Base-by-base conservation (phyloP, 2,113 vertebrate species). In the Etia nguti region DNA sequence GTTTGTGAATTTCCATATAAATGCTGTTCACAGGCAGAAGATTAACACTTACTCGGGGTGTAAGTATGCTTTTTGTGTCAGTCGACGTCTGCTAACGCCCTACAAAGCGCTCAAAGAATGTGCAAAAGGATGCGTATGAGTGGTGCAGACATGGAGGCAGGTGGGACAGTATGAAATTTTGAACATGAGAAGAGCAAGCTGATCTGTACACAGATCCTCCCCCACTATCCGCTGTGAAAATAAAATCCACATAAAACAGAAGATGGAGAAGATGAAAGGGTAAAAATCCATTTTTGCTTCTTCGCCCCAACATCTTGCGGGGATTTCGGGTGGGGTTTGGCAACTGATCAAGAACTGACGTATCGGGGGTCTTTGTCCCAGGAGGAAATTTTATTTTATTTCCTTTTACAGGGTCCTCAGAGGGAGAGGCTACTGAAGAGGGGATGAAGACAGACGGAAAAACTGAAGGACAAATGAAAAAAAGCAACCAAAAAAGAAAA, bases 1-100 rank as follows among this genome's bases (percentile, higher is more conserved):
- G 62, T 52, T 70, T 48, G 34, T 29, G 6, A 46, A 91, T 91
- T 83, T 83, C 52, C 79, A 88, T 90, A 60, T 79, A 86, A 90
- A 86, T 83, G 54, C 26, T 29, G 29, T n/a, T 70, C 13, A 7
- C 52, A 86, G n/a, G 57, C n/a, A 83, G 34, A n/a, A 82, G 82
- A 90, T 90, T 86, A 80, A 80, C 48, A 54, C 26, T 86, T 68
- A 68, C 62, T 13, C 20, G 6, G 62, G 62, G 54, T 86, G 29
- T 24, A 55, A 84, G 55, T 75, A 57, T 84, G 83, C 79, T 55
- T 79, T 89, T 87, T 62, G 41, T 29, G 59, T 60, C 79, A 68
- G n/a, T 65, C 2, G 6, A 84, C 12, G 26, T 73, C 68, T 86
- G 77, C 26, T 38, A 41, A 87, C 41, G 4, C 83, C 73, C 38